Evolutionary conservation across 2,797 vertebrate species (phyloP).

Genomic region (Bucorvus abyssinicus): DNA sequence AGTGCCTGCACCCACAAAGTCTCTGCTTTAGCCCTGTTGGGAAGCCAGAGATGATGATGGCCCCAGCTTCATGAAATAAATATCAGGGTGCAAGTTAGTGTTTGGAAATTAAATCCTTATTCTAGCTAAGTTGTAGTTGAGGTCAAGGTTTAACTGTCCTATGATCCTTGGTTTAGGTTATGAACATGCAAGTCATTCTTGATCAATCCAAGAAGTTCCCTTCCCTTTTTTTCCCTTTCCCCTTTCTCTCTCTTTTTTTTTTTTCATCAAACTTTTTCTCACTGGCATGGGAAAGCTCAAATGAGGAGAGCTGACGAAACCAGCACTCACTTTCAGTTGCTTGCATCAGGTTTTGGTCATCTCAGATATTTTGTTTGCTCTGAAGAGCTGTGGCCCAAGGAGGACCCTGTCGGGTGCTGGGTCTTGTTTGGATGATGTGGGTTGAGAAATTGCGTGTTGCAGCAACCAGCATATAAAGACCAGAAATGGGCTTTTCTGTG

Average conservation of each 20-base stretch:
- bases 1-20: not conserved
- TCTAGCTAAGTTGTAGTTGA: not conserved
- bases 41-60: not conserved
- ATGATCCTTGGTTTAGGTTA: not conserved
- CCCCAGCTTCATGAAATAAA: not conserved
- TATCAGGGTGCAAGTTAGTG: not conserved
- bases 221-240: accelerated
- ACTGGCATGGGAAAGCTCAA: not conserved
- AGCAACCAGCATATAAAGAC: accelerated
- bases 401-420: not conserved
- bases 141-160: not conserved
- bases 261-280: not conserved
- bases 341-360: not conserved
- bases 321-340: not conserved
- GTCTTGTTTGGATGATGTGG: not conserved
- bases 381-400: not conserved
- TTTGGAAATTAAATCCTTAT: conserved; percentile 8
- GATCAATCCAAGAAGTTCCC: not conserved
- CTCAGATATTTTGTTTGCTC: not conserved
- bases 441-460: not conserved
- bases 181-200: not conserved
- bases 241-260: not conserved
- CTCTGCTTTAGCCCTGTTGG: not conserved
- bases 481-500: not conserved
- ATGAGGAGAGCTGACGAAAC: not conserved